Evolutionary conservation across 2,797 vertebrate species (phyloP).

Genomic region (Mormyrops boulengeri): DNA sequence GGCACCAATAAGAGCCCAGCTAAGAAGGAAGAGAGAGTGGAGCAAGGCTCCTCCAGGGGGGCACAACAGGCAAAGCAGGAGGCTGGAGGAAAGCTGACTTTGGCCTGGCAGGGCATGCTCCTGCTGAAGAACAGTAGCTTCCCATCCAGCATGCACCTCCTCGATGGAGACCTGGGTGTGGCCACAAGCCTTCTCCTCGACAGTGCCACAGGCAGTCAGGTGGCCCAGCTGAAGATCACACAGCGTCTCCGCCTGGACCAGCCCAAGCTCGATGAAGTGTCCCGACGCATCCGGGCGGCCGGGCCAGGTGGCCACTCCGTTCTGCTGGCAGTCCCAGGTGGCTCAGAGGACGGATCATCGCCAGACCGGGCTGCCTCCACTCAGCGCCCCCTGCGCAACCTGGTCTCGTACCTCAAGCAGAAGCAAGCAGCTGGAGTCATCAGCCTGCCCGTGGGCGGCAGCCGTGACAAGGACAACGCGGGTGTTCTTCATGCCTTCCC

Average conservation of each 20-base stretch:
- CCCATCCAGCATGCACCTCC: conserved; percentile 95
- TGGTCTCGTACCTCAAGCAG: conserved; percentile 99
- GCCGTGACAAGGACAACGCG: conserved; percentile 97
- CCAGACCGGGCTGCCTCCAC: conserved; percentile 79
- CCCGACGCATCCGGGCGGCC: conserved; percentile 94
- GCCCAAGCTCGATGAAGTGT: conserved; percentile 96
- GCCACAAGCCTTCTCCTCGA: conserved; percentile 86
- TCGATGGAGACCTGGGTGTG: conserved; percentile 86
- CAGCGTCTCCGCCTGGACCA: conserved; percentile 96
- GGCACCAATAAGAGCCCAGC: conserved; percentile 70
- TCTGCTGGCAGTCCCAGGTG: conserved; percentile 86
- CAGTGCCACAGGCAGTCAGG: conserved; percentile 77
- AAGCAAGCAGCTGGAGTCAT: conserved; percentile 99
- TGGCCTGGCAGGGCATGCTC: conserved; percentile 97
- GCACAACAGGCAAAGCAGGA: conserved; percentile 57
- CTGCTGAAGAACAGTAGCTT: conserved; percentile 98
- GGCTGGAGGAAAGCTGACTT: conserved; percentile 66
- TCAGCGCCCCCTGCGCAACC: conserved; percentile 94
- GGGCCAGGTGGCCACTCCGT: conserved; percentile 89
- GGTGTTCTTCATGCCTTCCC: conserved; percentile 98
- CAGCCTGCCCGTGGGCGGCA: conserved; percentile 94
- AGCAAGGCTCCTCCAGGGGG: conserved; percentile 47
- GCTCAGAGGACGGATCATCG: conserved; percentile 68
- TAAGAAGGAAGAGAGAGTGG: conserved; percentile 70
- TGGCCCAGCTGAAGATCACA: conserved; percentile 94